Base-by-base conservation (phyloP, 2,797 vertebrate genomes). In the Lates japonicus region DNA sequence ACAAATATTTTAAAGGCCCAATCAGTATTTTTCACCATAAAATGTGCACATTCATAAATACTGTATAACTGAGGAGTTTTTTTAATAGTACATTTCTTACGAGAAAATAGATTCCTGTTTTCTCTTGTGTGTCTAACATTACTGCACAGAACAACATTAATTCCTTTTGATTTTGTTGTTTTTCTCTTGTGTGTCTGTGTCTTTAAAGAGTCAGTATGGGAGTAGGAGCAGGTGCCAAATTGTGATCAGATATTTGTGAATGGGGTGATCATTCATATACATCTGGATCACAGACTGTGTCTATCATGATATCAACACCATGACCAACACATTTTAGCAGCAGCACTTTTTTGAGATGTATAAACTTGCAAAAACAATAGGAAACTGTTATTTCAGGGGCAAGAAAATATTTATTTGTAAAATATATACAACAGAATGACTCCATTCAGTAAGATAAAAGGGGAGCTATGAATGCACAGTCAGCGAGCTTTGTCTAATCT, bases 341-440 rank as follows among this genome's bases (percentile, higher is more conserved):
- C 52, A 17, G 6, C 14, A 31, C 5, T 12, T 52, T 20, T 81
- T 33, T 39, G 0, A n/a, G 41, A 61, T 9, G 0, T 54, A 25
- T 31, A 17, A 1, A 37, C 2, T 0, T 8, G 1, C 9, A 59
- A 58, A 77, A 76, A 42, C 29, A 37, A 65, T 25, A 42, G 19
- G 46, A 78, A 66, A 58, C 0, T 3, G 4, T 22, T 49, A 29
- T 78, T 20, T 49, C 13, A 22, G 2, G 1, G 54, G 13, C 16
- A 49, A 48, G 22, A 80, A 74, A 70, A 79, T 57, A 67, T 80
- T 85, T 83, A 82, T 82, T 85, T 81, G 7, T 58, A 46, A 84
- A 82, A 80, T 57, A 78, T 31, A 59, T 55, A 74, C 48, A 68
- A n/a, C 71, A 74, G 22, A 78, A 79, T 16, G 0, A 67, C 4